Base-by-base conservation (phyloP, 2,797 vertebrate genomes). In the Cyprinella venusta region DNA sequence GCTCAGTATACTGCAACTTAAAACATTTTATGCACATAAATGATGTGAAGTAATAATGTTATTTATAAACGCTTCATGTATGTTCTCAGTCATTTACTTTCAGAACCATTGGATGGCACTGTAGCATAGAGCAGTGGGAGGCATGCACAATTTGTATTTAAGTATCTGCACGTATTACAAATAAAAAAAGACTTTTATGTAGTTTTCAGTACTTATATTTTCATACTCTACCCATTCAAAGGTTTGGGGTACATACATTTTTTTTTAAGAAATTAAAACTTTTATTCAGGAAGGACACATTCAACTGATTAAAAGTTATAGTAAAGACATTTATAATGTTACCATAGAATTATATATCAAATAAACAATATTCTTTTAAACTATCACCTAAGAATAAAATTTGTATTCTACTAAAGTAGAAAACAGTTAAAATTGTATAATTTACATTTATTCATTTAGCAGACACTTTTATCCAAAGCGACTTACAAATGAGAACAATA, bases 31-130 rank as follows among this genome's bases (percentile, higher is more conserved):
- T 56, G 50, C 12, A 13, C 5, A n/a, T 77, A 42, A 16, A 15
- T 45, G n/a, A 63, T 63, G 24, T 48, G 10, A 45, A 50, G 26
- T 79, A n/a, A 33, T 52, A n/a, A 24, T 83, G 38, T 76, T 76
- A 45, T 63, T 18, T 45, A 45, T 26, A 45, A 7, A 45, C n/a
- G 18, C 0, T 0, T 63, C 9, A 45, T 42, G 48, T 5, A 63
- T 63, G 21, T 69, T 38, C 24, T 68, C 19, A 30, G 24, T 59
- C 6, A 76, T 56, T 65, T 75, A 19, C 13, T 16, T 48, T 70
- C 2, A 9, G 52, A 42, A 65, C 71, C 61, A 33, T 19, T 76
- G 77, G 81, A 77, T 77, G 81, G 81, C 74, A 50, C 52, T 68
- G 15, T 76, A 69, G 45, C 81, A 67, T 67, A 69, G 18, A 45